Base-by-base conservation (phyloP, 2,888 invertebrate species). In the Microdon myrmicae region DNA sequence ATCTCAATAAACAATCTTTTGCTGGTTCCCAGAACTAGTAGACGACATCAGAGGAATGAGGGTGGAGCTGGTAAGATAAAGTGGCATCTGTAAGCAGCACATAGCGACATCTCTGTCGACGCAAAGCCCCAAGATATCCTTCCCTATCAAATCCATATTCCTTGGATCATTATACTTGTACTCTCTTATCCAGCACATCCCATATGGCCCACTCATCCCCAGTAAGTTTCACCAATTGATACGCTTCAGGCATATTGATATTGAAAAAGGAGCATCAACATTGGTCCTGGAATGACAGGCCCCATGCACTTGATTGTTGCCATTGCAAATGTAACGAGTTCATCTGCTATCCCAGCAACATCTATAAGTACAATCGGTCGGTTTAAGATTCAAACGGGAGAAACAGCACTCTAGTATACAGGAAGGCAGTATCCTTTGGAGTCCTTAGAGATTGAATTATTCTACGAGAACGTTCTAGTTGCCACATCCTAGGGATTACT, bases 1-100 rank as follows among this genome's bases (percentile, higher is more conserved):
- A 69, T 67, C 69, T 54, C 69, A 68, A 69, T 69, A 68, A 68
- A 69, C 67, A 68, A 69, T 68, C 64, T 68, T 60, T 67, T 43
- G 45, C 43, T 37, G 51, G n/a, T n/a, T n/a, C n/a, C n/a, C n/a
- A n/a, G n/a, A n/a, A n/a, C 41, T 25, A 43, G 28, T 28, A 4
- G 6, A 28, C 6, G 28, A 6, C 28, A 28, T 28, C 28, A 6
- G 10, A 13, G 10, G 28, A 12, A 7, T 19, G 8, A 14, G 31
- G 25, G 16, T 29, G 19, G 35, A 16, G 28, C 25, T 20, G 22
- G 16, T 8, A 34, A 28, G 38, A 32, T 45, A 54, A 39, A 38
- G 39, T 45, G 54, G 34, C 55, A 55, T 47, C 26, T 34, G 39
- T 29, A 47, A 55, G 41, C n/a, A n/a, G n/a, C 39, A 55, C 20